Evolutionary conservation across 2,888 invertebrate genomes (phyloP).

Genomic region (Augiades crinisus): DNA sequence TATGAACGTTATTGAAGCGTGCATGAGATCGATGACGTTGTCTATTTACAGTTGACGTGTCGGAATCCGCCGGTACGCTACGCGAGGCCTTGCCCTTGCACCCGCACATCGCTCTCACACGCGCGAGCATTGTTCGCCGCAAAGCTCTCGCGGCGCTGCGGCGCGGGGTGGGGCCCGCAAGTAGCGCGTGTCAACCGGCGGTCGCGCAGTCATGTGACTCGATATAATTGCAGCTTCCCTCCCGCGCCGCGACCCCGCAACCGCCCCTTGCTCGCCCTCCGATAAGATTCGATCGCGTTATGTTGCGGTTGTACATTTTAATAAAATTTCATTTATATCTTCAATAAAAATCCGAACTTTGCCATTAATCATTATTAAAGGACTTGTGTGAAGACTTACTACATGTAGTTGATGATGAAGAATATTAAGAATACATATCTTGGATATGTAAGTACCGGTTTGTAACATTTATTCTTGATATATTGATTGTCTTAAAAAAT

Average conservation of each 20-base stretch:
- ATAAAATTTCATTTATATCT: too few species aligned
- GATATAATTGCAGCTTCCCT: conserved; percentile 2
- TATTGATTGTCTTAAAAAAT: too few species aligned
- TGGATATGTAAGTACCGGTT: too few species aligned
- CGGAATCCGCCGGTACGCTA: neutral
- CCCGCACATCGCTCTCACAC: neutral
- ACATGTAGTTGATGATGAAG: too few species aligned
- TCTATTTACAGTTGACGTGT: neutral
- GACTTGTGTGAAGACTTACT: too few species aligned
- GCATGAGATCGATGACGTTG: neutral
- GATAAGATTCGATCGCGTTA: neutral
- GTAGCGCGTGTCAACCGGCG: neutral
- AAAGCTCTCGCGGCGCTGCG: neutral
- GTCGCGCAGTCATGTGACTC: conserved; percentile 7
- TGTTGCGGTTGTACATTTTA: too few species aligned
- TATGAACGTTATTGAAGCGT: too few species aligned
- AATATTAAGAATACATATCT: too few species aligned
- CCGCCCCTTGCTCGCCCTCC: neutral
- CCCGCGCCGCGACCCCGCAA: neutral
- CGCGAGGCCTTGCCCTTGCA: neutral
- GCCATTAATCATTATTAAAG: too few species aligned
- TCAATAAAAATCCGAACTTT: too few species aligned
- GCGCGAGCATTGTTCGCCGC: neutral
- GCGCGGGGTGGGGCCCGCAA: neutral
- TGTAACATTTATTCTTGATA: too few species aligned